Evolutionary conservation across 92 coral and sea anemone species (phyloP), one percentile per base, ranked within the genome.

Genomic region (Nematostella vectensis): DNA sequence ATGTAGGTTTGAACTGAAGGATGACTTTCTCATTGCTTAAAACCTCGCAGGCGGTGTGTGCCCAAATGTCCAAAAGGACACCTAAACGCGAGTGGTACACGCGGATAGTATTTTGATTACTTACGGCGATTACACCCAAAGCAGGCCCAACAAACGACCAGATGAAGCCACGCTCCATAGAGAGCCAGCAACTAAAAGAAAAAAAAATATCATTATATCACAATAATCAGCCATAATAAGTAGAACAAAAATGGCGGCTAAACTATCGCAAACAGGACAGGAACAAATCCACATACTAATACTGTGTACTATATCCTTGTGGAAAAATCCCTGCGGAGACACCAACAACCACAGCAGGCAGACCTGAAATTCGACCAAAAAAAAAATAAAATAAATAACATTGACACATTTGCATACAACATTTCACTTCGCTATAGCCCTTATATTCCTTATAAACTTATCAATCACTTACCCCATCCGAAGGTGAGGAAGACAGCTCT

Each of bases 131-230:
- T 0, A 87, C 82, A 22, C 72, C 65, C 4, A 93, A 70, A 52
- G 83, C 99, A 3, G 99, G 99, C 1, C 96, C 99, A 53, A 87
- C 96, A 70, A 93, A 93, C 11, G 88, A 74, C 99, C 99, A 93
- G 21, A 93, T 87, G 26, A 93, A 87, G 4, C 96, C 93, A n/a
- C 76, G 75, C 6, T 72, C 74, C 25, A 93, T 79, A 3, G 99
- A 81, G 22, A 93, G 76, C 99, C 99, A 93, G 48, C 99, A 93
- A 66, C 98, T 91, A 39, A 0, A 64, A 50, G 31, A 33, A 38
- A 36, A 39, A 18, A 12, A 10, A 42, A 54, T 13, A 27, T 17
- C 8, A 31, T 4, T 51, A 11, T 48, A n/a, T 15, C 22, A 11
- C 12, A 3, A 20, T 6, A 3, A 1, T 2, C 4, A 40, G 36